A percentile compares a stretch with the other conserved stretches of the same genome.
phyloP scores from a whole-genome alignment of 2,113 vertebrate species.

The Chitala chitala region DNA sequence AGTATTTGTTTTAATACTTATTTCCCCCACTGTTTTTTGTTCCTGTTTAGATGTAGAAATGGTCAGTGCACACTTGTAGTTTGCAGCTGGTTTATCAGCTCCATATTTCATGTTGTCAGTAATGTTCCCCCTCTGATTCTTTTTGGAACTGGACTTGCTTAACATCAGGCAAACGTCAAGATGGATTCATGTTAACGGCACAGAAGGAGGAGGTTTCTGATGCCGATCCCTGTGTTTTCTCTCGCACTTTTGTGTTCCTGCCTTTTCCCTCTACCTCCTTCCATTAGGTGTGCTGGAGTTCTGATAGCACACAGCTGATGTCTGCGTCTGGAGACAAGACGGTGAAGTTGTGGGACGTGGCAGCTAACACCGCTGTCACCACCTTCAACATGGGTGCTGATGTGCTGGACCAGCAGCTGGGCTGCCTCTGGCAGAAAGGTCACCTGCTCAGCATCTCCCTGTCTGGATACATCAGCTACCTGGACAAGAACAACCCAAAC shows the following conservation, averaged over 20 bases:
- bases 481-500: constrained; percentile 91
- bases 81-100: too few species aligned
- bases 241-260: too few species aligned
- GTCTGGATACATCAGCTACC: constrained; percentile 93
- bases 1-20: too few species aligned
- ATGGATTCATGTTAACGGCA: too few species aligned
- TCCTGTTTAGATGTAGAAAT: too few species aligned
- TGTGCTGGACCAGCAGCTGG: constrained; percentile 88
- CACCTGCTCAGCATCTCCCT: constrained; percentile 84
- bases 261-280: background rate
- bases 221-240: background rate
- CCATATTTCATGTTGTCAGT: too few species aligned
- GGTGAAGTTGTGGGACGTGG: constrained; percentile 90
- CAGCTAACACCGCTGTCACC: constrained; percentile 66
- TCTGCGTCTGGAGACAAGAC: constrained; percentile 95
- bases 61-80: too few species aligned
- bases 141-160: too few species aligned
- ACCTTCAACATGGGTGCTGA: constrained; percentile 85
- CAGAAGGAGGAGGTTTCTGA: too few species aligned
- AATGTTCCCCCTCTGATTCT: too few species aligned
- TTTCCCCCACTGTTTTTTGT: too few species aligned
- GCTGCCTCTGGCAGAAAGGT: constrained; percentile 91
- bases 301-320: constrained; percentile 83
- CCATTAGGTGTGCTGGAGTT: constrained; percentile 76
- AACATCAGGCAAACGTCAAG: too few species aligned